Evolutionary conservation across 2,797 vertebrate species (phyloP), one percentile per base, ranked within the genome.

Genomic region (Halcyon smyrnensis): DNA sequence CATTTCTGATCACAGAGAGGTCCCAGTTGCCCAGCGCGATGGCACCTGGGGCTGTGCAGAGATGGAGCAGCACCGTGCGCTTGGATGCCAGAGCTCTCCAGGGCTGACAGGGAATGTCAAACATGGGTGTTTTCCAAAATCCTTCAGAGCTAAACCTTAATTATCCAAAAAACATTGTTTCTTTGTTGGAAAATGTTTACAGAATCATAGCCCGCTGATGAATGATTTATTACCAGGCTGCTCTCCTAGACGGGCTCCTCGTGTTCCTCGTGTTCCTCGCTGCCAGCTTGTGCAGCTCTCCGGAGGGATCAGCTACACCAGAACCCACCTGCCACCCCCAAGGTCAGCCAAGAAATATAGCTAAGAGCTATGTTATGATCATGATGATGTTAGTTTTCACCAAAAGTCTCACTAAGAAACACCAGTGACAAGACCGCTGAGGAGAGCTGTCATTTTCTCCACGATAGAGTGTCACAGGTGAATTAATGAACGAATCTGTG

Each of bases 1-100:
- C 14, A 0, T 9, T 19, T 53, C 34, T 54, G 79, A 5, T 15
- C 21, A 14, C 46, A 53, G 74, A 63, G 71, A 67, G 24, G 34
- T 46, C 28, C 25, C 51, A 7, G 57, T 5, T 36, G 25, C 28
- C 11, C 0, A 0, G 32, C 25, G 23, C 2, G 3, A 15, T 0
- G 17, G n/a, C 0, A 5, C 77, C 77, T 24, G 43, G 15, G 84
- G 54, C 80, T n/a, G 43, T 2, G 60, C 21, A 30, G 59, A 34
- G 36, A 4, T 1, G 12, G 27, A 67, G 84, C 32, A 39, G 69
- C 74, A 28, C 24, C 64, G 6, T 0, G 1, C 0, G 0, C 28
- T 23, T 5, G n/a, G 68, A 7, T 50, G 34, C 32, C 48, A n/a
- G 50, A 23, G 48, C 50, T 87, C 48, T 12, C 46, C 27, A 6